Conservation (phyloP, 2,797 vertebrate genomes). For the Phrynocephalus guinanensis region DNA sequence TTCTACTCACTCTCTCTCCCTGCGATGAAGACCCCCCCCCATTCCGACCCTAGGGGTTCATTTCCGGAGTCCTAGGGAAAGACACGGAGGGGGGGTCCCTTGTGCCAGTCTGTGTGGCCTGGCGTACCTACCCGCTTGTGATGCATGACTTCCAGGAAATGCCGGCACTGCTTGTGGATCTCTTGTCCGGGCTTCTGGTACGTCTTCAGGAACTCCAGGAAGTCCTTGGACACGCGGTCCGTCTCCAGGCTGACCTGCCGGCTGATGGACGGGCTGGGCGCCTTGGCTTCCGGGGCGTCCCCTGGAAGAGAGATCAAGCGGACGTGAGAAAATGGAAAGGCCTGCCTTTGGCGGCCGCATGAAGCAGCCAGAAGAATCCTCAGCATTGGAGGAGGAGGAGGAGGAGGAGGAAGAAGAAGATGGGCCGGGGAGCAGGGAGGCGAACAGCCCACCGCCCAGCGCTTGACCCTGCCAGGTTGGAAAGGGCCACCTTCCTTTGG, state of each 20-base stretch:
- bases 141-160: constrained; percentile 88
- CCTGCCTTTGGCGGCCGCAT: background rate
- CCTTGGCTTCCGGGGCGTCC: constrained; percentile 91
- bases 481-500: too few relatives aligned
- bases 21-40: background rate
- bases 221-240: constrained; percentile 92
- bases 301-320: constrained; percentile 57
- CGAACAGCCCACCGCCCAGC: background rate
- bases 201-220: constrained; percentile 93
- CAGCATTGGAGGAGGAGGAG: too few relatives aligned
- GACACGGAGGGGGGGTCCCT: too few relatives aligned
- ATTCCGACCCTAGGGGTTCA: background rate
- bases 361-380: too few relatives aligned
- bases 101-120: background rate
- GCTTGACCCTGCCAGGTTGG: background rate
- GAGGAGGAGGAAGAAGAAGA: too few relatives aligned
- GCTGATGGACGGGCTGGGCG: constrained; percentile 90
- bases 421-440: too few relatives aligned
- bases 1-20: too few relatives aligned
- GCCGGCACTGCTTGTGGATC: constrained; percentile 92
- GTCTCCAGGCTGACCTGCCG: constrained; percentile 92
- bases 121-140: constrained; percentile 88
- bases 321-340: background rate
- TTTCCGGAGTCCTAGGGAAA: background rate
- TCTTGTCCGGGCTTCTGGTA: constrained; percentile 92